Evolutionary conservation across 2,797 vertebrate species (phyloP).

Genomic region (Tokudaia muenninki): DNA sequence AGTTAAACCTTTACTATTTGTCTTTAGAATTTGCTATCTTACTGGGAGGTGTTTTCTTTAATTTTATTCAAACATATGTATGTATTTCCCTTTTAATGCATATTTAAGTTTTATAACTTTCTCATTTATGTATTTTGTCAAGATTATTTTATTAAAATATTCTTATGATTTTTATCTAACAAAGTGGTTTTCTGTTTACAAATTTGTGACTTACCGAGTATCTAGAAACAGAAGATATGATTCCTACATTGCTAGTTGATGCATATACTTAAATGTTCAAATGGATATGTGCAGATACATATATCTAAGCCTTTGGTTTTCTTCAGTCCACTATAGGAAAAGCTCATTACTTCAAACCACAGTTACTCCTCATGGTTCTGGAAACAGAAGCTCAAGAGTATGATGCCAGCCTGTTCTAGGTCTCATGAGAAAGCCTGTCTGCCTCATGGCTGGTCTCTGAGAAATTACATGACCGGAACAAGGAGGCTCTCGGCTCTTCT

Average conservation of each 20-base stretch:
- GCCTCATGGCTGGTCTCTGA: not conserved
- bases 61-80: not conserved
- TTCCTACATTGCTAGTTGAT: not conserved
- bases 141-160: not conserved
- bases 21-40: constrained; percentile 24
- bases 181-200: not conserved
- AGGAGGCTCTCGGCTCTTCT: not conserved
- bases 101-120: not conserved
- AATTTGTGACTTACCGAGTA: not conserved
- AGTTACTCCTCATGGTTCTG: not conserved
- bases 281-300: not conserved
- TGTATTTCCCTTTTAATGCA: not conserved
- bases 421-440: not conserved
- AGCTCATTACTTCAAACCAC: not conserved
- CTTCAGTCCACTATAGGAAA: not conserved
- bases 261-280: not conserved
- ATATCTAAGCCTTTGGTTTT: constrained; percentile 56
- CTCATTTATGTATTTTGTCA: not conserved
- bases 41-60: not conserved
- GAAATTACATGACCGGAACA: not conserved
- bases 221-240: not conserved
- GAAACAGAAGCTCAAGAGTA: not conserved
- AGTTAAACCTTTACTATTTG: not conserved
- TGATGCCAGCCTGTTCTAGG: not conserved
- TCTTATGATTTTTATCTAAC: not conserved